Evolutionary conservation across 2,113 vertebrate species (phyloP), one percentile per base, ranked within the genome.

Genomic region (Semnornis frantzii): DNA sequence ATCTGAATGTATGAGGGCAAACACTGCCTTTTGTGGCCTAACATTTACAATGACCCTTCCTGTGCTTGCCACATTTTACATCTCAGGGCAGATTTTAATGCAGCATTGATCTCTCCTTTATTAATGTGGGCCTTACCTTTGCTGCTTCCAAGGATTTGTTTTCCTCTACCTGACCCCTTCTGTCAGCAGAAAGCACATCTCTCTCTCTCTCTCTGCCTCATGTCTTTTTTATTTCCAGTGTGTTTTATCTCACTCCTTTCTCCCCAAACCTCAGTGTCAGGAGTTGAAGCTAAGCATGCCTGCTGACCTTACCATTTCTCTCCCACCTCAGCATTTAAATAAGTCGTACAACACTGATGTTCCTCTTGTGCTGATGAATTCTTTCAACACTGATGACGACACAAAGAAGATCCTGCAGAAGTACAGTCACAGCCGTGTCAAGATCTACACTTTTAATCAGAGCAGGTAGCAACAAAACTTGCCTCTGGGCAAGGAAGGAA

Each of bases 331-430:
- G 99, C 98, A 99, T 91, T 98, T 99, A 92, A 99, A 99, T 96
- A 99, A 98, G 97, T 98, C 97, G 14, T 99, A 98, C 74, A 98
- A 98, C 72, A 97, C 99, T 0, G 98, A 99, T 37, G 99, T 99
- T 86, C 99, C 99, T 69, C 98, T 99, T 14, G 99, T 99, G 72
- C 98, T 99, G 82, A 99, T 99, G 99, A 99, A 99, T 94, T 99
- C 99, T 93, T 99, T 99, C 98, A 99, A 99, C 97, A 99, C 99
- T 0, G 98, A 99, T 10, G 99, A 99, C 3, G 99, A 99, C 97
- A 99, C 99, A 1, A 99, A 99, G 97, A 99, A 99, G 97, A 99
- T 99, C 96, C 95, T 99, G 95, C 99, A 99, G 98, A 99, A 99
- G 62, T 99, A 99, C 92, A 98, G 98, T 74, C 99, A 99, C 92